These are phyloP conservation scores for Atta cephalotes DNA, from an alignment of 1,140 invertebrate species.

Conservation along the genomic window DNA sequence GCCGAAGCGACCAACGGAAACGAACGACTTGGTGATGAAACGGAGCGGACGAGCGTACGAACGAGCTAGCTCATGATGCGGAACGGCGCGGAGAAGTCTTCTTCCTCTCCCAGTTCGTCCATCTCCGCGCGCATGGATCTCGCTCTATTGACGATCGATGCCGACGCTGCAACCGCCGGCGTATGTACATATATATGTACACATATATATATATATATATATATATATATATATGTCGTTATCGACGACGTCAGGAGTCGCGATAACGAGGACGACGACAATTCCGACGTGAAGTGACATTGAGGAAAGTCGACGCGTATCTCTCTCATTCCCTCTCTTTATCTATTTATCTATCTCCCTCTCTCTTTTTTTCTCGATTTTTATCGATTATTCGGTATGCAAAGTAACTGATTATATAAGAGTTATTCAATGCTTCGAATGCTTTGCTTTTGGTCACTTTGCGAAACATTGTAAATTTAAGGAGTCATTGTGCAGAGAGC, in stretches of 20 bases:
- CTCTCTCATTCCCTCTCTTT: neutral
- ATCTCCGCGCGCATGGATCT: constrained; percentile 41
- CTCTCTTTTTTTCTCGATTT: neutral
- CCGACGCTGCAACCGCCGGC: constrained; percentile 43
- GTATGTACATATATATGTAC: constrained; percentile 35
- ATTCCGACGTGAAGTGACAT: constrained; percentile 39
- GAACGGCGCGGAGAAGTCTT: neutral
- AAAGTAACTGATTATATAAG: neutral
- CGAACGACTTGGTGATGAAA: constrained; percentile 67
- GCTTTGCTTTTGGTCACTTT: neutral
- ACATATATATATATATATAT: neutral
- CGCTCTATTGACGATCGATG: constrained; percentile 65
- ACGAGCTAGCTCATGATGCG: neutral
- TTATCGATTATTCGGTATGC: neutral
- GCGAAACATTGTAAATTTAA: neutral
- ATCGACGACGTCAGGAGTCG: constrained; percentile 62
- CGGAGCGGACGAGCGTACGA: constrained; percentile 23
- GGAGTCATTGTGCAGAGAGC: neutral
- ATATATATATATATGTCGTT: constrained; percentile 41
- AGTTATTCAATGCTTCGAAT: neutral
- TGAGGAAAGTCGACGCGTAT: constrained; percentile 50
- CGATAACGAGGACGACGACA: constrained; percentile 61
- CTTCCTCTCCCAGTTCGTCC: neutral
- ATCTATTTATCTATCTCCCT: neutral
- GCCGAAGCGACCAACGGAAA: constrained; percentile 77